Evolutionary conservation across 2,888 invertebrate species (phyloP).

Genomic region (Nymphalis polychloros): DNA sequence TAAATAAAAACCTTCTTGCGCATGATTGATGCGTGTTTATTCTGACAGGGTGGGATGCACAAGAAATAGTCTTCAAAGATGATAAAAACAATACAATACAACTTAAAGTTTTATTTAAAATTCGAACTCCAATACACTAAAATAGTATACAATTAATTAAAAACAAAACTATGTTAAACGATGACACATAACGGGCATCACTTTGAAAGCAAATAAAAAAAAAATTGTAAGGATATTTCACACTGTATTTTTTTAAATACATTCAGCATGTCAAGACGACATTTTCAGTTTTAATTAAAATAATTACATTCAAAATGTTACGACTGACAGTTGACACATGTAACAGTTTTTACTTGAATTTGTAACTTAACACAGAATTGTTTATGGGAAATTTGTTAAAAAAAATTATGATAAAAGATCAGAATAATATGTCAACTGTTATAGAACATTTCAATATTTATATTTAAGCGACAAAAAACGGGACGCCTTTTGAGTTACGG

Average conservation of each 20-base stretch:
- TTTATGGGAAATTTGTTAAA: neutral
- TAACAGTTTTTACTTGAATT: constrained; percentile 8
- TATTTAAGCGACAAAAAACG: constrained; percentile 4
- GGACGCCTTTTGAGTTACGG: constrained; percentile 16
- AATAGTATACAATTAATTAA: too few species aligned
- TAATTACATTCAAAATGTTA: constrained; percentile 2
- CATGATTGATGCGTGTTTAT: constrained; percentile 1
- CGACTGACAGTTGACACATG: constrained; percentile 18
- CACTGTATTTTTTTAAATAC: neutral
- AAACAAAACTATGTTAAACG: neutral
- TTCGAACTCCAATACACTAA: neutral
- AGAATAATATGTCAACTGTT: constrained; percentile 13
- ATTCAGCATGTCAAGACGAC: constrained; percentile 2
- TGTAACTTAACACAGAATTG: constrained; percentile 4
- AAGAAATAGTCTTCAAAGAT: neutral
- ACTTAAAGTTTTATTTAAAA: neutral
- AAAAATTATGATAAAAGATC: constrained; percentile 1
- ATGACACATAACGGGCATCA: neutral
- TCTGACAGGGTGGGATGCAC: neutral
- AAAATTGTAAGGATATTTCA: neutral
- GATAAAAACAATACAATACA: neutral
- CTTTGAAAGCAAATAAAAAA: neutral
- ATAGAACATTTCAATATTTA: constrained; percentile 16
- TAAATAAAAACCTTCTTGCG: neutral
- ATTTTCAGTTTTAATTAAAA: constrained; percentile 10